Conservation (phyloP, 2,888 invertebrate genomes). For the Ennomos erosarius region DNA sequence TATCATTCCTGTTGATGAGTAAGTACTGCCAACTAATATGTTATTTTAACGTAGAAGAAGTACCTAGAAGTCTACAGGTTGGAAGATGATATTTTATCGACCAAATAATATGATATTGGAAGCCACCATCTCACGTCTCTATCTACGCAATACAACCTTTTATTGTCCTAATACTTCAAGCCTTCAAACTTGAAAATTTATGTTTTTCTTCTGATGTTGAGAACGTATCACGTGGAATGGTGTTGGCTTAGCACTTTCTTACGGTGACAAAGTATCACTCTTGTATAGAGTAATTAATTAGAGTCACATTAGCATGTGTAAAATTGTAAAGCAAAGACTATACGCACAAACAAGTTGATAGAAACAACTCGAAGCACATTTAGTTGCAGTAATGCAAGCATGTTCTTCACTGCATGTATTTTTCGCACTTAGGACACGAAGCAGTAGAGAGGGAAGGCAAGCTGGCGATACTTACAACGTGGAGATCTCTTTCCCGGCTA, state of each 20-base stretch:
- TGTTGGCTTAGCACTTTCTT: slow-evolving; percentile 51
- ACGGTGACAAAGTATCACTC: slow-evolving; percentile 11
- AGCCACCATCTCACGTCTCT: background rate
- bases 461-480: slow-evolving; percentile 96
- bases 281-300: slow-evolving; percentile 34
- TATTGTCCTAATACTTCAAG: too few species aligned
- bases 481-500: slow-evolving; percentile 96
- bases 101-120: slow-evolving; percentile 10
- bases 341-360: slow-evolving; percentile 27
- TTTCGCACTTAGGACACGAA: slow-evolving; percentile 88
- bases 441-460: slow-evolving; percentile 92
- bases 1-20: slow-evolving; percentile 94
- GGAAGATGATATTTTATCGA: too few species aligned
- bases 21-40: slow-evolving; percentile 71
- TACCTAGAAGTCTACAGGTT: too few species aligned
- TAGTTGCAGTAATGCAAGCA: slow-evolving; percentile 54
- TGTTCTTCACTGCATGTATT: slow-evolving; percentile 82
- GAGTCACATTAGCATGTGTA: slow-evolving; percentile 52
- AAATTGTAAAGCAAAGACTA: slow-evolving; percentile 40
- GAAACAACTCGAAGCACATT: slow-evolving; percentile 45
- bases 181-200: background rate
- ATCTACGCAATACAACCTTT: too few species aligned
- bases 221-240: slow-evolving; percentile 34
- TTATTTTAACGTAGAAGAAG: too few species aligned
- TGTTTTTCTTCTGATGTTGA: slow-evolving; percentile 5